phyloP scores from a whole-genome alignment of 2,797 vertebrate species.

The Pipistrellus pipistrellus region DNA sequence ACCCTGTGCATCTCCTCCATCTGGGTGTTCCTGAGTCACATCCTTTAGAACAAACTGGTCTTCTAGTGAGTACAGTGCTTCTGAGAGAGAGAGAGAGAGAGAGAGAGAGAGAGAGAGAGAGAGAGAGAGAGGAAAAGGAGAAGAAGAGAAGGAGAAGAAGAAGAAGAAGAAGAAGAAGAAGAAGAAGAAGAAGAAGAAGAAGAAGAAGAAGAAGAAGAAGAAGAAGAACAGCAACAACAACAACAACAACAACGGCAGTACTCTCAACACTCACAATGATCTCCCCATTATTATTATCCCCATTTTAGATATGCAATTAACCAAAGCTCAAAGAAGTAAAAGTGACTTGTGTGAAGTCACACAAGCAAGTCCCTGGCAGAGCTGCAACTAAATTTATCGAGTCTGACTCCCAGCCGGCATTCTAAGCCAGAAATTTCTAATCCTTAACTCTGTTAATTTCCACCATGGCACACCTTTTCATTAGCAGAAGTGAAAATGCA shows the following conservation, averaged over 20 bases:
- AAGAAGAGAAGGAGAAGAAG: neutral
- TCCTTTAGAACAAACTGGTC: neutral
- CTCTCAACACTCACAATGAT: neutral
- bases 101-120: neutral
- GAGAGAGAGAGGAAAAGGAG: no score
- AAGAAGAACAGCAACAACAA: no score
- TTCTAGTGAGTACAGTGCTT: neutral
- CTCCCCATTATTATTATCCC: neutral
- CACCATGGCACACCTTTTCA: neutral
- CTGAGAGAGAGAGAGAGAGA: neutral
- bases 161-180: neutral
- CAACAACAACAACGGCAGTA: no score
- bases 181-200: neutral
- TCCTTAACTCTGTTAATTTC: neutral
- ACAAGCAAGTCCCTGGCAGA: neutral
- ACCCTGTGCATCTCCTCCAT: neutral
- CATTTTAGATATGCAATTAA: slow-evolving; percentile 12
- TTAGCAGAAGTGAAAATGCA: neutral
- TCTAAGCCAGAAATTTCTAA: neutral
- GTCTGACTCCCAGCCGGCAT: neutral
- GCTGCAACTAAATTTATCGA: rapidly evolving
- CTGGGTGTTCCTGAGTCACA: neutral
- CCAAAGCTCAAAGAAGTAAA: neutral
- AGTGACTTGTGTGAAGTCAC: neutral
- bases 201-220: neutral